A percentile compares a stretch with the other conserved stretches of the same genome.
These are phyloP conservation scores for Cinclus mexicanus DNA, from an alignment of 2,113 vertebrate species.

Conservation along the genomic window DNA sequence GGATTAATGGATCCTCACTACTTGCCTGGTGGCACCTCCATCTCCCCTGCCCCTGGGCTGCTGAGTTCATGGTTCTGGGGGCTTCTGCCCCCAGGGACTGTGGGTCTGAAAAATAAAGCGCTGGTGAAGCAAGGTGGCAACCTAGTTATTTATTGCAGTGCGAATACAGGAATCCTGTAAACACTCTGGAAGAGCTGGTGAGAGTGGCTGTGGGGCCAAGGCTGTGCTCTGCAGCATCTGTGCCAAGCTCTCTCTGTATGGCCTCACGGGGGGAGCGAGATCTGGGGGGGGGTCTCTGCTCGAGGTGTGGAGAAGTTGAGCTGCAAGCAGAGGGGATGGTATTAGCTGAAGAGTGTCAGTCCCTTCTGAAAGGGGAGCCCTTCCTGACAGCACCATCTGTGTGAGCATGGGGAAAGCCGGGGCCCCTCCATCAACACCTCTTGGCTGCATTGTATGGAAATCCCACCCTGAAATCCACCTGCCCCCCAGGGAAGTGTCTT, in stretches of 20 bases:
- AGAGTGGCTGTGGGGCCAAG: rapidly evolving
- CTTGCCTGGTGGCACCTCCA: rapidly evolving
- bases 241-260: neutral
- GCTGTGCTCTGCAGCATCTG: neutral
- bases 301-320: neutral
- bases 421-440: neutral
- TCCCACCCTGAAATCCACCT: neutral
- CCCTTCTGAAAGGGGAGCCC: neutral
- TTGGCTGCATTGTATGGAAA: neutral
- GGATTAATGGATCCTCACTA: rapidly evolving
- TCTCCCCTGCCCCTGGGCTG: neutral
- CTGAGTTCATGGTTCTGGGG: neutral
- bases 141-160: neutral
- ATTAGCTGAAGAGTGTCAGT: neutral
- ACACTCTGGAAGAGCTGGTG: neutral
- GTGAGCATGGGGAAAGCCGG: rapidly evolving
- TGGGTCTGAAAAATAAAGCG: neutral
- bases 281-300: neutral
- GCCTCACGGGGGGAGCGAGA: rapidly evolving
- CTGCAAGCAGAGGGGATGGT: neutral
- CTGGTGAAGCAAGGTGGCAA: neutral
- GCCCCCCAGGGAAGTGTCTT: neutral
- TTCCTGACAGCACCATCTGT: neutral
- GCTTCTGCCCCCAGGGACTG: neutral
- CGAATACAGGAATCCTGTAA: neutral